A percentile compares a stretch with the other conserved stretches of the same genome.
Evolutionary conservation across 2,888 invertebrate genomes (phyloP).

Genomic region (Cephus pygmeus): DNA sequence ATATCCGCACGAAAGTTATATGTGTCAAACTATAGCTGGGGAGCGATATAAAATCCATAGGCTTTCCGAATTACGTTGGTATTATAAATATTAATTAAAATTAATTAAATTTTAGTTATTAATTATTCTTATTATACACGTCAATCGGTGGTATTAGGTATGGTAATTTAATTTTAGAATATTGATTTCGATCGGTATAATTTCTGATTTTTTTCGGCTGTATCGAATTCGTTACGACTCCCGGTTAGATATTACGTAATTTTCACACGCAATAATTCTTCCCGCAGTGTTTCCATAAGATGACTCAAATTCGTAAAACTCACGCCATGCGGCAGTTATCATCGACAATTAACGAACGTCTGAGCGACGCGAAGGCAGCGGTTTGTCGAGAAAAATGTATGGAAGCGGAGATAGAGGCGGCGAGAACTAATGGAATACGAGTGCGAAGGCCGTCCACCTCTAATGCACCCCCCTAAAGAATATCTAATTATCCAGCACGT

Average conservation of each 20-base stretch:
- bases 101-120: background rate
- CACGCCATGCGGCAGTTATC: slow-evolving; percentile 57
- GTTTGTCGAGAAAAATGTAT: slow-evolving; percentile 11
- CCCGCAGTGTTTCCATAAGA: slow-evolving; percentile 17
- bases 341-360: slow-evolving; percentile 48
- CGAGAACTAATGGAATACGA: slow-evolving; percentile 8
- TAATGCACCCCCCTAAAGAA: slow-evolving; percentile 59
- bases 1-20: background rate
- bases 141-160: background rate
- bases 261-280: background rate
- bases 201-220: background rate
- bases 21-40: background rate
- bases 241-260: background rate
- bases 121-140: too few species aligned
- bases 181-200: background rate
- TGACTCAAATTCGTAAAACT: slow-evolving; percentile 33
- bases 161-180: background rate
- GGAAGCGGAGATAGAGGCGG: background rate
- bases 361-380: slow-evolving; percentile 20
- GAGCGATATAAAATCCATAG: background rate
- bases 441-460: slow-evolving; percentile 28
- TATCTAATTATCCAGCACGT: slow-evolving; percentile 66
- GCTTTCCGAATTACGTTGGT: background rate
- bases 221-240: background rate
- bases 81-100: background rate